These are phyloP conservation scores for Ammospiza caudacuta DNA, from an alignment of 2,113 vertebrate genomes.

Conservation along the genomic window DNA sequence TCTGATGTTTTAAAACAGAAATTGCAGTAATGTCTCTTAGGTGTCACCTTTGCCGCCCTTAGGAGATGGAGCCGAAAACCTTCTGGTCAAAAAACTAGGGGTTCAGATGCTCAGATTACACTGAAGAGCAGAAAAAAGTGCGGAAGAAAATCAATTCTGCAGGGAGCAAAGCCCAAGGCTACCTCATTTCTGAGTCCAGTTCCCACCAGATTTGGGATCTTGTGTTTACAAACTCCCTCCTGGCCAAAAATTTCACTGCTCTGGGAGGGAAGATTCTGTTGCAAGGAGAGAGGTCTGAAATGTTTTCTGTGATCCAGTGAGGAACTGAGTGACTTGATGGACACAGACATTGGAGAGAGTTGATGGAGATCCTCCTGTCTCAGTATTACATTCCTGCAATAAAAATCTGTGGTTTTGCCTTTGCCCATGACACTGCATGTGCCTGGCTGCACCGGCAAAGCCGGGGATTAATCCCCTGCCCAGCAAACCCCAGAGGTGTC, in stretches of 20 bases:
- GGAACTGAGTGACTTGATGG: not conserved
- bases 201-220: not conserved
- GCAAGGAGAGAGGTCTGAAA: not conserved
- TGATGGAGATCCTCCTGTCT: not conserved
- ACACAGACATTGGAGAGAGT: not conserved
- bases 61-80: accelerated
- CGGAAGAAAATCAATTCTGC: not conserved
- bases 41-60: not conserved
- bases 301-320: not conserved
- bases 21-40: not conserved
- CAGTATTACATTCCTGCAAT: not conserved
- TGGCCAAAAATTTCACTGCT: not conserved
- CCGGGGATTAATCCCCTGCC: not conserved
- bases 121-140: not conserved
- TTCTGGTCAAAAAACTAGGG: not conserved
- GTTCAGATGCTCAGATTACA: not conserved
- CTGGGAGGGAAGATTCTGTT: not conserved
- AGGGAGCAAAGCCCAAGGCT: not conserved
- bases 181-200: not conserved
- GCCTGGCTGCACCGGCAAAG: accelerated
- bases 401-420: not conserved
- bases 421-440: not conserved
- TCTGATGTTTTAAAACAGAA: not conserved
- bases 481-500: not conserved
- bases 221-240: not conserved